Base-by-base conservation (phyloP, 2,113 vertebrate species). In the Lasiurus borealis region DNA sequence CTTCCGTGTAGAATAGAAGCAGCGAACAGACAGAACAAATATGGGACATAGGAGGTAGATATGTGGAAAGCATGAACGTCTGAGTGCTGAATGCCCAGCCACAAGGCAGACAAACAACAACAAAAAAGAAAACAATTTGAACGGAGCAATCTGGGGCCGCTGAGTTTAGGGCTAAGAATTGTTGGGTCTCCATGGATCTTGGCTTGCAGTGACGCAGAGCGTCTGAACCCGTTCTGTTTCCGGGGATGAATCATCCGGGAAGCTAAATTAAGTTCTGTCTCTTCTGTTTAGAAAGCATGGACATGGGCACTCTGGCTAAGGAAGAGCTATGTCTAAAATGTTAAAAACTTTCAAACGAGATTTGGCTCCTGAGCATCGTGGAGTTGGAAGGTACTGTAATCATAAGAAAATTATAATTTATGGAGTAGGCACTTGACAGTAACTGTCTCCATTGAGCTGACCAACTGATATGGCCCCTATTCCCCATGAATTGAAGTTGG, bases 261-360 rank as follows among this genome's bases (percentile, higher is more conserved):
- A 1, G 40, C 46, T 44, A 91, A 27, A 88, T 91, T 82, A 75
- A 40, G 52, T 94, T 81, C 34, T 82, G 6, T 76, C 9, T 73
- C 92, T 92, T 92, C 57, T 94, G 19, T 88, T 90, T 90, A 80
- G 54, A 44, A 92, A 90, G n/a, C 21, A 54, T 6, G 21, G 52
- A 8, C 34, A 19, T 68, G 64, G 46, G 27, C 40, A 31, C n/a
- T 93, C 11, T n/a, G 57, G 50, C 66, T 88, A 50, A 54, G 78
- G 78, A 71, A 76, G 31, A 44, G 66, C 71, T 76, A 10, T 27
- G 36, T 44, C 59, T 76, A 44, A 75, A 88, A 88, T 84, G 59
- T 46, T 73, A 40, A 81, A 52, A 95, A 85, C 36, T 31, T 84
- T 73, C 73, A 80, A 80, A 73, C 14, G 46, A 95, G 50, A 72